Conservation (phyloP, 92 coral and sea anemone genomes). For the Meandrina meandrites region DNA sequence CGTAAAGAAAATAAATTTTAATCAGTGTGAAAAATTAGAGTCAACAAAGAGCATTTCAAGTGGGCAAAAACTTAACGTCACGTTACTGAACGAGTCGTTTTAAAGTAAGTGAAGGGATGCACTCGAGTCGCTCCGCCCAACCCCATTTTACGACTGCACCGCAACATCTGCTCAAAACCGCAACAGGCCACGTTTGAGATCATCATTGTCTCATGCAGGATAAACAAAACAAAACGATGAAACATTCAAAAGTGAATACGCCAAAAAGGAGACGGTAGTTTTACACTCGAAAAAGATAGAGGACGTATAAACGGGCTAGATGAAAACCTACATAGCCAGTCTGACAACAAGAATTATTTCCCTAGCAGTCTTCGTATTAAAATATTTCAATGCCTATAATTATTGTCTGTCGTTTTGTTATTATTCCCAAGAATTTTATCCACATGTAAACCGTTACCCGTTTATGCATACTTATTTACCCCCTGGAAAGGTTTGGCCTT, state of each 20-base stretch:
- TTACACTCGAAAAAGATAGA: not conserved
- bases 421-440: not conserved
- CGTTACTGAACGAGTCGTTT: not conserved
- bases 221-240: not conserved
- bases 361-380: not conserved
- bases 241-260: not conserved
- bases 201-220: not conserved
- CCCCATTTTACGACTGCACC: not conserved
- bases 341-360: not conserved
- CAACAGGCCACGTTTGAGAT: slow-evolving; percentile 11
- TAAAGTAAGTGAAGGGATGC: not conserved
- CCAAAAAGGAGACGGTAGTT: not conserved
- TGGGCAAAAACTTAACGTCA: not conserved
- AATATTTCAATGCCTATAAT: not conserved
- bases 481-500: not conserved
- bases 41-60: not conserved
- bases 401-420: not conserved
- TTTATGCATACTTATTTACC: not conserved
- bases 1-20: slow-evolving; percentile 3
- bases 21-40: not conserved
- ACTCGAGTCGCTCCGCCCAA: slow-evolving; percentile 29
- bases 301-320: not conserved
- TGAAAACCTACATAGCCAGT: not conserved
- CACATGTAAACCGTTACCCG: not conserved
- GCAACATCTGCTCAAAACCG: slow-evolving; percentile 24